Evolutionary conservation across 2,797 vertebrate genomes (phyloP).

Genomic region (Lycodopsis pacificus): DNA sequence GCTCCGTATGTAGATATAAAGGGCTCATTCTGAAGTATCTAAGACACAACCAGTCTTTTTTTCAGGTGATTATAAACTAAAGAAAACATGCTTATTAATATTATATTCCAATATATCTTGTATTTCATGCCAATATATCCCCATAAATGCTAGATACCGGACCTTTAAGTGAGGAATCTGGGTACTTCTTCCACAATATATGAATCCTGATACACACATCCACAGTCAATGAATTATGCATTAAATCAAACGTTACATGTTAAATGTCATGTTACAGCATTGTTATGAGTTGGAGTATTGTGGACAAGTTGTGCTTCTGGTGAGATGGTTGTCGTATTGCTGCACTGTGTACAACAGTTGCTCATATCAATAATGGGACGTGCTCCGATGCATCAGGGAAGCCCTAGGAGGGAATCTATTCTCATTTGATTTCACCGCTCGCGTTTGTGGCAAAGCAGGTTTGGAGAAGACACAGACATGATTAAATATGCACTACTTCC

Average conservation of each 20-base stretch:
- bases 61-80: background rate
- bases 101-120: background rate
- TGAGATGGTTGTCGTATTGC: constrained; percentile 63
- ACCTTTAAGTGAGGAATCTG: background rate
- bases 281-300: constrained; percentile 54
- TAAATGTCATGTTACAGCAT: constrained; percentile 37
- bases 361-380: constrained; percentile 76
- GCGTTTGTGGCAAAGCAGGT: constrained; percentile 51
- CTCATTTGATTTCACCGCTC: constrained; percentile 62
- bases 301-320: constrained; percentile 58
- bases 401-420: constrained; percentile 64
- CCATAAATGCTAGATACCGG: background rate
- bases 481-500: constrained; percentile 69
- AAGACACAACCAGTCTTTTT: background rate
- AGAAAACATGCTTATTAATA: background rate
- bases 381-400: constrained; percentile 61
- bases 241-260: constrained; percentile 18
- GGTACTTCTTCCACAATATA: background rate
- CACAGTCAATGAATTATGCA: constrained; percentile 39
- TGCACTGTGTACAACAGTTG: constrained; percentile 69
- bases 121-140: background rate
- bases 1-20: background rate
- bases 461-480: constrained; percentile 40
- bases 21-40: background rate
- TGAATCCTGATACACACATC: background rate